Conservation (phyloP, 2,113 vertebrate species). For the Empidonax alnorum region DNA sequence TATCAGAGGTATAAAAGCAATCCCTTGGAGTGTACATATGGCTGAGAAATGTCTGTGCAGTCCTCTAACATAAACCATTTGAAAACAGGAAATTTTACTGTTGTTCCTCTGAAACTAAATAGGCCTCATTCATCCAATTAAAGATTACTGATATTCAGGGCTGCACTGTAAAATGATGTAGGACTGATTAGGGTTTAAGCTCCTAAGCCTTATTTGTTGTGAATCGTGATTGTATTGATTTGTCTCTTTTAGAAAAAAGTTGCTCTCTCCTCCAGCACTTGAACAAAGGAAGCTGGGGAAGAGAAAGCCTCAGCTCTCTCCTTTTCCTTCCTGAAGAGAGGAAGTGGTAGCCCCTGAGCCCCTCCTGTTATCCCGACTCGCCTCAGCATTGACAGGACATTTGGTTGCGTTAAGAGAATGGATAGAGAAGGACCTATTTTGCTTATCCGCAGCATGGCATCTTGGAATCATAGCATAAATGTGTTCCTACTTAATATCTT, state of each 20-base stretch:
- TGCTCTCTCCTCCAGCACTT: neutral
- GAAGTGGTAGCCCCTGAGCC: neutral
- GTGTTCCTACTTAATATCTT: neutral
- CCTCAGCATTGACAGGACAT: neutral
- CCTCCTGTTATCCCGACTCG: neutral
- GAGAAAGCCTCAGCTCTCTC: neutral
- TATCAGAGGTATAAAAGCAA: neutral
- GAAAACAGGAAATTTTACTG: neutral
- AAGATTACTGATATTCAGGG: neutral
- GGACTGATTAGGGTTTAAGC: neutral
- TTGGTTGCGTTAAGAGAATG: neutral
- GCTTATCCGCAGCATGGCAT: neutral
- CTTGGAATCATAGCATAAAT: neutral
- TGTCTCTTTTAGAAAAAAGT: neutral
- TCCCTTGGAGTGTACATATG: neutral
- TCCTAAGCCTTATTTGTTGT: neutral
- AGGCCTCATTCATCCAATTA: neutral
- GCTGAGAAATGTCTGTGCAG: neutral
- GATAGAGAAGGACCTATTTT: neutral
- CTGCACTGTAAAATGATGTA: neutral
- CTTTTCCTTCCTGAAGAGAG: neutral
- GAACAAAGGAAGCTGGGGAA: neutral
- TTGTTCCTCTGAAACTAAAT: neutral
- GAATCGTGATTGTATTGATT: rapidly evolving
- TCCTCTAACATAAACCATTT: neutral